Base-by-base conservation (phyloP, 2,888 invertebrate genomes). In the Xylophagus ater region DNA sequence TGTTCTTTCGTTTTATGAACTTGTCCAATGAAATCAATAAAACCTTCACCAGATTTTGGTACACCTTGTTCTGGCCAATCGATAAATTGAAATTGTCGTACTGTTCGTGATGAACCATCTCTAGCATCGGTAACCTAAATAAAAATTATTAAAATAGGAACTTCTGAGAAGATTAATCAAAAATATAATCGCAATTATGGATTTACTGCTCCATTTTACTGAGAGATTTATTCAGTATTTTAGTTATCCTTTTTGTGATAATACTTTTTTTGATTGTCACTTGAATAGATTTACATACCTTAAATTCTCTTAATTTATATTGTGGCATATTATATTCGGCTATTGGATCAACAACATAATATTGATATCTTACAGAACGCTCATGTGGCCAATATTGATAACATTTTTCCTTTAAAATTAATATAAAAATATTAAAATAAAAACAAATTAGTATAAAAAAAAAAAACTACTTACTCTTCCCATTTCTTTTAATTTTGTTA, bases 271-370 rank as follows among this genome's bases (percentile, higher is more conserved):
- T 31, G 24, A n/a, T 8, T 14, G 20, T 13, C 10, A 5, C 14
- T 23, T 18, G 4, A 29, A 20, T 9, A 3, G 12, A 4, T 10
- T 23, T 7, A 45, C 53, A 50, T 43, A 75, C 75, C 74, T 98
- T 97, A 70, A 99, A 98, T 70, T 99, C 98, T 53, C 98, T 75
- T 57, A 99, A 73, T 59, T 97, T 93, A 65, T 98, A 99, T 65
- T 94, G 92, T 20, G 96, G 94, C 96, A 98, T 97, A 65, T 97
- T 96, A 67, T 98, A 98, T 65, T 98, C 98, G 5, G 97, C 94
- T 55, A 97, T 96, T 9, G 97, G 97, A 66, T 98, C 98, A 15
- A 98, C 96, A 31, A 97, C 96, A 65, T 93, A 94, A 66, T 89
- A 94, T 61, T 94, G 93, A 68, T 96, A 97, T 46, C 96, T 79